These are phyloP conservation scores for Eupithecia subumbrata DNA, from an alignment of 2,888 invertebrate species.

Conservation along the genomic window DNA sequence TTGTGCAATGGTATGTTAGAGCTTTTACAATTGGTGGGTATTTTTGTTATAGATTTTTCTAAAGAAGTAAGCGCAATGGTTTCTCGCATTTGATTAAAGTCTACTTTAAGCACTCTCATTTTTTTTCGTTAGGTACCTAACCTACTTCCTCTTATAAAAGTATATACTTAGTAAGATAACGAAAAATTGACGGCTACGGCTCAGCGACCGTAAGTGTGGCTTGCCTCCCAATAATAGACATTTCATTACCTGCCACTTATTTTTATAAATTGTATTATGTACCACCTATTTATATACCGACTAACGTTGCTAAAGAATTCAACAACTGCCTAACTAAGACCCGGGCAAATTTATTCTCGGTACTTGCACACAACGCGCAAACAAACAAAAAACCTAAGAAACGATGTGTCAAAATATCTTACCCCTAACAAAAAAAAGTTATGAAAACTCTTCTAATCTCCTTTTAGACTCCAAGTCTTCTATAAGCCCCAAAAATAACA, in stretches of 20 bases:
- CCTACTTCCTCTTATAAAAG: too few species aligned
- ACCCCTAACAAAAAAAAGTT: slow-evolving; percentile 22
- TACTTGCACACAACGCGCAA: slow-evolving; percentile 5
- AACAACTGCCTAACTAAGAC: background rate
- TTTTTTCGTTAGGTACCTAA: background rate
- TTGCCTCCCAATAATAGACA: background rate
- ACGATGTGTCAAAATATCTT: slow-evolving; percentile 25
- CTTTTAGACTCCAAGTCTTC: slow-evolving; percentile 28
- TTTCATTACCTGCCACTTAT: background rate
- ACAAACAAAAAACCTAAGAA: slow-evolving; percentile 12
- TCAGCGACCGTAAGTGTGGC: background rate
- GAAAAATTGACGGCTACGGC: background rate
- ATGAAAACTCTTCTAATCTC: slow-evolving; percentile 16
- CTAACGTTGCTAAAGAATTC: background rate
- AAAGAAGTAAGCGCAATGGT: background rate
- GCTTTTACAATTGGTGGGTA: background rate
- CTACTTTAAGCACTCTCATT: background rate
- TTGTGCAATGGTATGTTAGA: slow-evolving; percentile 63
- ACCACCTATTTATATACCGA: background rate
- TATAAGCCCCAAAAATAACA: slow-evolving; percentile 43
- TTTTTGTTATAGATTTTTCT: background rate
- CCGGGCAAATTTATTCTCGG: background rate
- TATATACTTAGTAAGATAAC: background rate
- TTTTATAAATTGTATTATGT: background rate
- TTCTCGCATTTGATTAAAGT: background rate